Conservation (phyloP, 1,140 invertebrate genomes). For the Chironomus striatipennis region DNA sequence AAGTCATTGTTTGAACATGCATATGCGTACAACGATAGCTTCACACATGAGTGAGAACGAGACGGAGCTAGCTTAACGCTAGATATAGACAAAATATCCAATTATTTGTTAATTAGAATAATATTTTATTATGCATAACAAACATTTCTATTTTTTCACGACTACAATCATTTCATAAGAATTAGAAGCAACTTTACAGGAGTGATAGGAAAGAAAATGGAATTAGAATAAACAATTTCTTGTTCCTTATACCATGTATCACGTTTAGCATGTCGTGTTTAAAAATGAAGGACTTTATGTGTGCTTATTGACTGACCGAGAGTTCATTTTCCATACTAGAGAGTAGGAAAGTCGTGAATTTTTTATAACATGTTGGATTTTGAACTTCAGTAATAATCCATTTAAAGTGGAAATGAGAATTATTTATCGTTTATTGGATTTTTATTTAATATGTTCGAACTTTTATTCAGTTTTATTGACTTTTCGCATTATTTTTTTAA, state of each 20-base stretch:
- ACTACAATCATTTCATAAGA: not conserved
- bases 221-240: conserved; percentile 7
- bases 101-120: conserved; percentile 24
- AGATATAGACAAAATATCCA: conserved; percentile 6
- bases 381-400: no score
- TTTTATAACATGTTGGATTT: no score
- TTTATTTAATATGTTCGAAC: no score
- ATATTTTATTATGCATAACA: not conserved
- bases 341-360: no score
- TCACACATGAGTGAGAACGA: not conserved
- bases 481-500: no score
- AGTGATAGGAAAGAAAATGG: not conserved
- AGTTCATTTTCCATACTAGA: no score
- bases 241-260: not conserved
- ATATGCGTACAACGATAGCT: not conserved
- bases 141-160: not conserved
- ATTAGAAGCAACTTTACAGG: not conserved
- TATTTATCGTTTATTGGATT: no score
- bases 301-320: no score
- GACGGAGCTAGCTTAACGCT: not conserved
- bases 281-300: no score
- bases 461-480: no score
- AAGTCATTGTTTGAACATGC: not conserved
- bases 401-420: no score
- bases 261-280: no score